Evolutionary conservation across 2,888 invertebrate genomes (phyloP), one percentile per base, ranked within the genome.

Genomic region (Folsomia manolachei): DNA sequence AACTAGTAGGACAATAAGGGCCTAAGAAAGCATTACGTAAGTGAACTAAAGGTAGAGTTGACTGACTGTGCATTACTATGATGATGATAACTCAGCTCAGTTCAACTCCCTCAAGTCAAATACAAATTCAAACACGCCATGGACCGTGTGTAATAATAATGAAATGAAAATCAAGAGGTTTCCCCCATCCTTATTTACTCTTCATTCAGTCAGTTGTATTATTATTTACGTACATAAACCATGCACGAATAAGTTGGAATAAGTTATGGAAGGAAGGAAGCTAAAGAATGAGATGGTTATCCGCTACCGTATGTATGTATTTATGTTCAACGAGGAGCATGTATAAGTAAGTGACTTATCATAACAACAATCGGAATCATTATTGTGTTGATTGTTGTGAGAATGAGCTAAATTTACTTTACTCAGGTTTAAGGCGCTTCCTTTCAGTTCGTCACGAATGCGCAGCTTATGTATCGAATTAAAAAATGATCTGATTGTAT

Each of bases 351-450:
- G 18, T 56, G 21, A 56, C 56, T 56, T 56, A 56, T 56, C 56
- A 56, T 56, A 19, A 7, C 56, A 56, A 56, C 56, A 56, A 56
- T 56, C 56, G 19, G n/a, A 56, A 21, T 56, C 56, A 56, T 56
- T n/a, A 56, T 51, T 11, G 21, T 7, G 56, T 56, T 56, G 56
- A 56, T 21, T 56, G 21, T 56, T 56, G 56, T 56, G 56, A 56
- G 56, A 56, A 56, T 56, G 21, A 19, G 18, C 56, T 56, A 56
- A 56, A 56, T 56, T 56, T 56, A 56, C 56, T 56, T 56, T 56
- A 39, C 39, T 39, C 39, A 14, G 39, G 39, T 39, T 39, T n/a
- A n/a, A n/a, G n/a, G n/a, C n/a, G n/a, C n/a, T n/a, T 39, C 39
- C 39, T 4, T 39, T 39, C 39, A 4, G 39, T 39, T 39, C 39